phyloP scores from a whole-genome alignment of 2,113 vertebrate genomes.

The Limnothrissa miodon region DNA sequence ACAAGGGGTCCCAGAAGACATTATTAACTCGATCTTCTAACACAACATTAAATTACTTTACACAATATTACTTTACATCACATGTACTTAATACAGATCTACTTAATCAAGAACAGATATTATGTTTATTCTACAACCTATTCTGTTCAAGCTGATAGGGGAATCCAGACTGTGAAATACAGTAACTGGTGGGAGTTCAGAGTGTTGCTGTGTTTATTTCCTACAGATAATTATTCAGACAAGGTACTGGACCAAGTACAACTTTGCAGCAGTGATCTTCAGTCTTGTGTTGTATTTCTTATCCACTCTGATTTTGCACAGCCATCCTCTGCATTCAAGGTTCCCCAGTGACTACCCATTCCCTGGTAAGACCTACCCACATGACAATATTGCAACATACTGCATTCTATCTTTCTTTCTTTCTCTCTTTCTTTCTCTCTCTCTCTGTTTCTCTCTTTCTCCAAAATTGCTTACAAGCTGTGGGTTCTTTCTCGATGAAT shows the following conservation, averaged over 20 bases:
- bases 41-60: neutral
- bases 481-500: constrained; percentile 5
- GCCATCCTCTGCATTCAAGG: constrained; percentile 53
- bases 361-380: constrained; percentile 70
- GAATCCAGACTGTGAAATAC: too few species aligned
- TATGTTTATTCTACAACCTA: neutral
- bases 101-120: neutral
- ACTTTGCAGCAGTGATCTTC: constrained; percentile 57
- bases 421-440: neutral
- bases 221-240: constrained; percentile 75
- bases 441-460: neutral
- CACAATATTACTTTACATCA: too few species aligned
- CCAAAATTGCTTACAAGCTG: neutral
- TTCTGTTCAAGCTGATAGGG: neutral
- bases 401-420: neutral
- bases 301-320: constrained; percentile 72
- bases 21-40: neutral
- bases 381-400: too few species aligned
- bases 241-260: constrained; percentile 79
- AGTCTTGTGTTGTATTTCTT: constrained; percentile 74
- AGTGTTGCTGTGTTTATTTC: constrained; percentile 27
- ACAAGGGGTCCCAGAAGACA: neutral
- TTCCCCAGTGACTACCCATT: constrained; percentile 77
- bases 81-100: neutral
- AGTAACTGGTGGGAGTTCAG: neutral